Percentiles rank a stretch among this genome's conserved stretches.
Evolutionary conservation across 2,113 vertebrate genomes (phyloP).

Genomic region (Saguinus imperator): DNA sequence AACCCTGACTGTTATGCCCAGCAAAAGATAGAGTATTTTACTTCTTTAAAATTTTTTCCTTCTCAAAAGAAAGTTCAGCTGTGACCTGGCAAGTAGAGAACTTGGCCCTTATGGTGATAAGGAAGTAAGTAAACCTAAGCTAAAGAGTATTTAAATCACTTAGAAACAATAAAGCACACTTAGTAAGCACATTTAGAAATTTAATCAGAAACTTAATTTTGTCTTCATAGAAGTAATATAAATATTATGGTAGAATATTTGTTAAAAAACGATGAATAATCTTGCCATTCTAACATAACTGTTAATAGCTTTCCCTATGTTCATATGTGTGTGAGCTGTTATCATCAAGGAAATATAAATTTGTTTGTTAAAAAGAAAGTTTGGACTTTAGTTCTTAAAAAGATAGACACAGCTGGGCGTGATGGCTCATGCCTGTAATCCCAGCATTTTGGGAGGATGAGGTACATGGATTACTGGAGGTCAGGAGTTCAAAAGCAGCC

Average conservation of each 20-base stretch:
- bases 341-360: background rate
- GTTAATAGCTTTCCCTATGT: background rate
- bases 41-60: background rate
- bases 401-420: background rate
- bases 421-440: too few relatives aligned
- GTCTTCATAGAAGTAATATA: constrained; percentile 6
- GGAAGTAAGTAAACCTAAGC: background rate
- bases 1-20: background rate
- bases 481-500: too few relatives aligned
- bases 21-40: background rate
- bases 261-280: background rate
- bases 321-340: background rate
- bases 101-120: background rate
- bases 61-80: background rate
- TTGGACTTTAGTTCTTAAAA: background rate
- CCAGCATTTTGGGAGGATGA: too few relatives aligned
- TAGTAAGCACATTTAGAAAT: background rate
- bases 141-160: background rate
- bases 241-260: background rate
- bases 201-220: constrained; percentile 2
- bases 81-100: background rate
- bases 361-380: background rate
- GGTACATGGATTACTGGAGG: too few relatives aligned
- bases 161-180: background rate
- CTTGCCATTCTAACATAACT: background rate